A percentile compares a stretch with the other conserved stretches of the same genome.
Conservation (phyloP, 2,113 vertebrate genomes). For the Tupaia tana region DNA sequence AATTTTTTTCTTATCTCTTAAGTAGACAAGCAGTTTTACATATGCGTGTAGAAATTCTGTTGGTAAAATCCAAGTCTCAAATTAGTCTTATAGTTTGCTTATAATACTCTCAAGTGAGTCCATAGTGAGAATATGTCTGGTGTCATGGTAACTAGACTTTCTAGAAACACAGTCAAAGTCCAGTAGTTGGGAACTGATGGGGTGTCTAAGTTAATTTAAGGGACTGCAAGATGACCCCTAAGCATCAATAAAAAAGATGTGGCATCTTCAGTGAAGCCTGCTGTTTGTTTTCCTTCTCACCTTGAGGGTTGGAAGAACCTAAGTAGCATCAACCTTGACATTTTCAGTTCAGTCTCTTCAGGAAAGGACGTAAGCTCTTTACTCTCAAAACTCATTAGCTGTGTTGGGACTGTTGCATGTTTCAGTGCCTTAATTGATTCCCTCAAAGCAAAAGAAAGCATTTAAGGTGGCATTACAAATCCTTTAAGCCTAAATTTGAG, state of each 20-base stretch:
- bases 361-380: not conserved
- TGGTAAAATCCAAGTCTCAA: slow-evolving; percentile 9
- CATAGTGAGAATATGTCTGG: not conserved
- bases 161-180: slow-evolving; percentile 20
- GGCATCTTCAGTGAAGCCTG: not conserved
- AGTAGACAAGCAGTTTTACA: not conserved
- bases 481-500: not conserved
- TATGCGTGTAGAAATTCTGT: not conserved
- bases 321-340: not conserved
- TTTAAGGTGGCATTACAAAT: not conserved
- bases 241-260: not conserved
- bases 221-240: slow-evolving; percentile 3
- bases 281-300: not conserved
- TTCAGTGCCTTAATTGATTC: not conserved
- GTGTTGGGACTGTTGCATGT: not conserved
- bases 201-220: not conserved
- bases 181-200: not conserved
- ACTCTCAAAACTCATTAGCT: not conserved
- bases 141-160: slow-evolving; percentile 27
- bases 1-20: slow-evolving; percentile 32
- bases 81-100: slow-evolving; percentile 13
- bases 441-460: not conserved
- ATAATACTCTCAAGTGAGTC: not conserved
- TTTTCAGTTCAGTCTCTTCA: not conserved
- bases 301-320: not conserved